These are phyloP conservation scores for Ophiodon elongatus DNA, from an alignment of 2,113 vertebrate species.

Conservation along the genomic window DNA sequence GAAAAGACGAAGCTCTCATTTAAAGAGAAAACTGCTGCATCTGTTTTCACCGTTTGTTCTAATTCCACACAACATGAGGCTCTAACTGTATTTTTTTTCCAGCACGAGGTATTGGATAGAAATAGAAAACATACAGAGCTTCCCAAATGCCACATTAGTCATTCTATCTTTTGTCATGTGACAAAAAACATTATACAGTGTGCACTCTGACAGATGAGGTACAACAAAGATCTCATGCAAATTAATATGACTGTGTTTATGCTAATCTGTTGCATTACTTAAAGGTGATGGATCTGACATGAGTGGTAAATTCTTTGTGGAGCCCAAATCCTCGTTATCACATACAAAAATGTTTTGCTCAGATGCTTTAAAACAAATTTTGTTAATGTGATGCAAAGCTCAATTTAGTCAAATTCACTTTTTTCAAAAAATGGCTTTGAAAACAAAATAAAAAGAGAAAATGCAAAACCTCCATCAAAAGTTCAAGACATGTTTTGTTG, in stretches of 20 bases:
- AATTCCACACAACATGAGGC: conserved; percentile 54
- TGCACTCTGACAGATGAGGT: conserved; percentile 54
- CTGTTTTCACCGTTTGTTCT: conserved; percentile 70
- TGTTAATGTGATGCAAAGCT: conserved; percentile 71
- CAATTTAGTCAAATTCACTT: conserved; percentile 46
- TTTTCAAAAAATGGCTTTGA: conserved; percentile 50
- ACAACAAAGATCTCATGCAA: conserved; percentile 57
- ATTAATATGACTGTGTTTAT: conserved; percentile 56
- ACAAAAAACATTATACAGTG: conserved; percentile 46
- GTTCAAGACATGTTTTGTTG: conserved; percentile 73
- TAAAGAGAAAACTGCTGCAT: conserved; percentile 63
- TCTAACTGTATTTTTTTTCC: conserved; percentile 27
- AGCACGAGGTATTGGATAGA: conserved; percentile 16
- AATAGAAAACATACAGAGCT: conserved; percentile 43
- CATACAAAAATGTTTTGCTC: conserved; percentile 45
- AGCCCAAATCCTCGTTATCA: conserved; percentile 57
- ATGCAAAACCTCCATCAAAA: conserved; percentile 61
- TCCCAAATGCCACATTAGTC: conserved; percentile 52
- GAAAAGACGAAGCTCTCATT: conserved; percentile 58
- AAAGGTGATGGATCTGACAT: conserved; percentile 73
- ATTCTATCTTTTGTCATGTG: conserved; percentile 50
- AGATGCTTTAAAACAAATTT: conserved; percentile 40
- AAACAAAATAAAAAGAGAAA: conserved; percentile 14
- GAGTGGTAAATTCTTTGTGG: conserved; percentile 54
- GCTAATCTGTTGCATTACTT: conserved; percentile 70